These are phyloP conservation scores for Lutra lutra DNA, from an alignment of 2,797 vertebrate species.

Conservation along the genomic window DNA sequence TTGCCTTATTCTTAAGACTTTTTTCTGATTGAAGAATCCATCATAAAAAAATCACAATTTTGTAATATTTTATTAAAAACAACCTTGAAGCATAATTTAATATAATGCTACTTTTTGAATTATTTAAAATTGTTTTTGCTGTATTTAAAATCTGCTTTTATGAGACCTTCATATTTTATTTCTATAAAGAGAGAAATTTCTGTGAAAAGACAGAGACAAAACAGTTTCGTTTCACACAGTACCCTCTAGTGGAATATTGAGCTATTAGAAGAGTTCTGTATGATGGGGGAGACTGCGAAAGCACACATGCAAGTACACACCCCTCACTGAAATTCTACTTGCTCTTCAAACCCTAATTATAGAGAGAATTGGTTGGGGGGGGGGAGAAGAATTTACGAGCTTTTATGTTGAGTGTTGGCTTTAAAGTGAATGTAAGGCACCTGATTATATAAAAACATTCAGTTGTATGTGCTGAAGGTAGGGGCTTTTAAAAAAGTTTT, in stretches of 20 bases:
- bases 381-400: neutral
- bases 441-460: neutral
- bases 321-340: neutral
- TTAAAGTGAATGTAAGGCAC: neutral
- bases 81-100: neutral
- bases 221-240: neutral
- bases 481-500: neutral
- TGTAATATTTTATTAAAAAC: constrained; percentile 5
- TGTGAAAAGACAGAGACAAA: neutral
- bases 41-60: neutral
- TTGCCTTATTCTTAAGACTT: neutral
- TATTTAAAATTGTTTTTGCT: neutral
- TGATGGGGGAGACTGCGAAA: neutral
- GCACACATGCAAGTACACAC: neutral
- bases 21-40: neutral
- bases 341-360: neutral
- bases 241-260: neutral
- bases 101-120: neutral
- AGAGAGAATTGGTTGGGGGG: neutral
- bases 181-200: neutral
- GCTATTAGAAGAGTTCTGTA: neutral
- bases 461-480: neutral
- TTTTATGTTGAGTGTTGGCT: neutral
- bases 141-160: neutral
- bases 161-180: neutral